Evolutionary conservation across 2,888 invertebrate species (phyloP).

Genomic region (Theristus sp.): DNA sequence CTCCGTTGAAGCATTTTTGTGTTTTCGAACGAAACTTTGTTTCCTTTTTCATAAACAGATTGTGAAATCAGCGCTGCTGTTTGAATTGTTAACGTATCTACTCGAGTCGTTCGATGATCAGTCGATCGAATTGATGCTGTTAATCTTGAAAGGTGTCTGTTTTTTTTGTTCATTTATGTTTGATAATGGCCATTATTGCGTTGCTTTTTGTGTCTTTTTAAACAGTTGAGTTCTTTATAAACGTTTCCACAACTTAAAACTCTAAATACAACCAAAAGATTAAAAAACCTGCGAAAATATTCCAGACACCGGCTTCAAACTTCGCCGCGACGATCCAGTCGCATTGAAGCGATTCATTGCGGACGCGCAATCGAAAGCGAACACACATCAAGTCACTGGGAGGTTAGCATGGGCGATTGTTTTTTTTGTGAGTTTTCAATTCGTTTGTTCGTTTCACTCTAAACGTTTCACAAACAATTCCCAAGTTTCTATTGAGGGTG

Average conservation of each 20-base stretch:
- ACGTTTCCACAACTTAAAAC: no score
- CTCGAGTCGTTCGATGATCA: constrained; percentile 50
- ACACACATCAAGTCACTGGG: constrained; percentile 31
- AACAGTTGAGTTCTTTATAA: no score
- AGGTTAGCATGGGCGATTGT: neutral
- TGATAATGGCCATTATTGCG: no score
- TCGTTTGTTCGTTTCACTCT: no score
- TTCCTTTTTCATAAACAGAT: constrained; percentile 39
- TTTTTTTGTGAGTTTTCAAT: no score
- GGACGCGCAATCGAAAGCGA: constrained; percentile 32
- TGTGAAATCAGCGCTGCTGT: constrained; percentile 53
- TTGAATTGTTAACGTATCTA: constrained; percentile 55
- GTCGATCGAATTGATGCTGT: constrained; percentile 60
- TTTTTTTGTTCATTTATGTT: neutral
- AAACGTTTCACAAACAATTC: no score
- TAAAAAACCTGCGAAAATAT: no score
- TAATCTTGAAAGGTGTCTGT: constrained; percentile 45
- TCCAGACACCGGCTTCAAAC: constrained; percentile 51
- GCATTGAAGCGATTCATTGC: constrained; percentile 48
- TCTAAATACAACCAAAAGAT: no score
- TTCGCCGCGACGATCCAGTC: constrained; percentile 66
- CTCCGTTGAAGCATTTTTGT: no score
- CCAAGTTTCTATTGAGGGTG: no score
- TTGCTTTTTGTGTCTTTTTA: no score
- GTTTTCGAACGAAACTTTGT: neutral